These are phyloP conservation scores for Eurytoma californica DNA, from an alignment of 2,888 invertebrate genomes.

Conservation along the genomic window DNA sequence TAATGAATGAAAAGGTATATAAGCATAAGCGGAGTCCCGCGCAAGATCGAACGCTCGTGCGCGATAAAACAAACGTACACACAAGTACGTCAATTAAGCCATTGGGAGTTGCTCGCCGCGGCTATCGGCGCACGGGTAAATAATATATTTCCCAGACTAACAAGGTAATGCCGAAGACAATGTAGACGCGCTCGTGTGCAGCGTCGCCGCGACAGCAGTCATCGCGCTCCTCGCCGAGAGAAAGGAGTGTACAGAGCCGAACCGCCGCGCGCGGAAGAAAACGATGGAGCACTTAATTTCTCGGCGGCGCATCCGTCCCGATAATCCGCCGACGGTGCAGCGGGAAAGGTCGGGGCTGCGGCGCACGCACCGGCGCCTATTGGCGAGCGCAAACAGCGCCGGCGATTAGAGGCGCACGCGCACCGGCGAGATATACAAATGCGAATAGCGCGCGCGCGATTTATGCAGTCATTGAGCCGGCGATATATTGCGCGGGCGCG, in stretches of 20 bases:
- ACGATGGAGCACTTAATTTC: constrained; percentile 11
- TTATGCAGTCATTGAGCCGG: constrained; percentile 33
- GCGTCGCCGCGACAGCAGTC: constrained; percentile 30
- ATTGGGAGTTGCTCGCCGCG: constrained; percentile 21
- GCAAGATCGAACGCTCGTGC: neutral
- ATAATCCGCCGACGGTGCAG: neutral
- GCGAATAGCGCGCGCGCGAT: constrained; percentile 18
- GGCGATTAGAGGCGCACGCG: neutral
- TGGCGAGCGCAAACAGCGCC: neutral
- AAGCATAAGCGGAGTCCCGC: neutral
- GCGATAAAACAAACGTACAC: constrained; percentile 22
- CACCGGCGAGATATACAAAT: neutral
- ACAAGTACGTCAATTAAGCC: constrained; percentile 39
- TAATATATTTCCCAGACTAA: constrained; percentile 48
- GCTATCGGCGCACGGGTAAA: neutral
- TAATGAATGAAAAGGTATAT: neutral
- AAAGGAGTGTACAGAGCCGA: neutral
- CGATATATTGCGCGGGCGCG: neutral
- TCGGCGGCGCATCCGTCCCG: constrained; percentile 18
- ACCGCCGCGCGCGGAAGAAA: neutral
- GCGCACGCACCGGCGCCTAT: constrained; percentile 5
- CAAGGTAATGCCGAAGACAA: constrained; percentile 49
- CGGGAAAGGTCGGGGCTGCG: constrained; percentile 16
- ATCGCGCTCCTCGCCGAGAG: neutral
- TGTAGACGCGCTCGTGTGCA: constrained; percentile 9